Conservation (phyloP, 2,888 invertebrate species). For the Cremastobaeus sp. region DNA sequence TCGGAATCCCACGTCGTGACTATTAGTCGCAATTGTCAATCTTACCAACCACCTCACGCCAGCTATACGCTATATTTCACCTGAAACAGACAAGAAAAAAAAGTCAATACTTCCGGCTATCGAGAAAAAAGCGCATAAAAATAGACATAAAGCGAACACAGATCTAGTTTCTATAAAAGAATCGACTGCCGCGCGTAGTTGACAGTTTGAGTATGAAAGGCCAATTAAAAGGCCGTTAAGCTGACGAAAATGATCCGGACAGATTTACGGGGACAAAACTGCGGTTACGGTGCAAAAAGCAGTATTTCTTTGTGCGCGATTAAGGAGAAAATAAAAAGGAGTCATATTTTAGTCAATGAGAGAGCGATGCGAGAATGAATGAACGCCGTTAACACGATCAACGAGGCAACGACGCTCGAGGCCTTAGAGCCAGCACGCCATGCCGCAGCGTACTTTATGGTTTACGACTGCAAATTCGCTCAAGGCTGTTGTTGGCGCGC, state of each 20-base stretch:
- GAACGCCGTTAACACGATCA: slow-evolving; percentile 59
- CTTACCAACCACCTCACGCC: slow-evolving; percentile 38
- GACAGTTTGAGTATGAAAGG: too few relatives aligned
- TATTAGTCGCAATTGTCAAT: slow-evolving; percentile 24
- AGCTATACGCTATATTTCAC: slow-evolving; percentile 24
- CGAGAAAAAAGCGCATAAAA: too few relatives aligned
- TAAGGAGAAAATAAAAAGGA: slow-evolving; percentile 45
- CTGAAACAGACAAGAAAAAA: slow-evolving; percentile 36
- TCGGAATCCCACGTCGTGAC: slow-evolving; percentile 29
- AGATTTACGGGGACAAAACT: too few relatives aligned
- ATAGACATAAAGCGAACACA: too few relatives aligned
- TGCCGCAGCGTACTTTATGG: slow-evolving; percentile 57
- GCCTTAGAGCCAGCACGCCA: slow-evolving; percentile 56
- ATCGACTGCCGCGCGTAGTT: too few relatives aligned
- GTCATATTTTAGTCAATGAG: slow-evolving; percentile 61
- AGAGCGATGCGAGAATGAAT: slow-evolving; percentile 61
- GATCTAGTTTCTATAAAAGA: too few relatives aligned
- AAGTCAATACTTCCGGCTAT: background rate
- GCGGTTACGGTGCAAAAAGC: too few relatives aligned
- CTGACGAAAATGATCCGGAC: too few relatives aligned
- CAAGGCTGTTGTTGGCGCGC: slow-evolving; percentile 57
- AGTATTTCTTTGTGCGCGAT: slow-evolving; percentile 34
- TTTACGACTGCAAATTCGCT: slow-evolving; percentile 65
- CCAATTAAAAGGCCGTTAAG: too few relatives aligned
- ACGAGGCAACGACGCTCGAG: slow-evolving; percentile 52